A percentile compares a stretch with the other conserved stretches of the same genome.
phyloP scores from a whole-genome alignment of 2,797 vertebrate genomes.

The Graptemys geographica region DNA sequence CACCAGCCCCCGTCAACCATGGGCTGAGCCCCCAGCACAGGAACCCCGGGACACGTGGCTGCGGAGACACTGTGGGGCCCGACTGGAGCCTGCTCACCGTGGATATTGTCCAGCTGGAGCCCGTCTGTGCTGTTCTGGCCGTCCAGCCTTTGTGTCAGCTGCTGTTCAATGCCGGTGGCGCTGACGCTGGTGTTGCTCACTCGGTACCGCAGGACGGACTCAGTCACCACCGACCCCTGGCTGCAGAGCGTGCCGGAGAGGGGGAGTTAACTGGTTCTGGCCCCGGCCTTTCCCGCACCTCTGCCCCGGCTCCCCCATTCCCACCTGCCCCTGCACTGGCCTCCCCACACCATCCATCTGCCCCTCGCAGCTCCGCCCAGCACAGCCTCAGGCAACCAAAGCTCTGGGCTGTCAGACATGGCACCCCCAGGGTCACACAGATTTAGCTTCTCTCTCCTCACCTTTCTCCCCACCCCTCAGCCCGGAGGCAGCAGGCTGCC shows the following conservation, averaged over 20 bases:
- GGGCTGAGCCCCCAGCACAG: background rate
- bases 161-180: accelerated
- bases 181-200: accelerated
- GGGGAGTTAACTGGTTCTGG: background rate
- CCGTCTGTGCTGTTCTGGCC: background rate
- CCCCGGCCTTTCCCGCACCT: too few relatives aligned
- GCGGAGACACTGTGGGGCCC: too few relatives aligned
- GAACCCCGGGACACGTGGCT: background rate
- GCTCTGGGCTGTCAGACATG: too few relatives aligned
- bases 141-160: background rate
- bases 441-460: too few relatives aligned
- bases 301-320: background rate
- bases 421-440: too few relatives aligned
- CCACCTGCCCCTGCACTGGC: too few relatives aligned
- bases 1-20: too few relatives aligned
- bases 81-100: constrained; percentile 44
- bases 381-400: too few relatives aligned
- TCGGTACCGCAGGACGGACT: constrained; percentile 39
- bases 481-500: too few relatives aligned
- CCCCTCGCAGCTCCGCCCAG: background rate
- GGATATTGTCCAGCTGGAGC: constrained; percentile 49
- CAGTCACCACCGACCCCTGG: constrained; percentile 70
- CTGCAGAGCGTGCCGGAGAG: constrained; percentile 14
- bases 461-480: too few relatives aligned
- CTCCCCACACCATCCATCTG: too few relatives aligned